phyloP scores from a whole-genome alignment of 1,140 invertebrate species.

The Zaprionus ghesquierei region DNA sequence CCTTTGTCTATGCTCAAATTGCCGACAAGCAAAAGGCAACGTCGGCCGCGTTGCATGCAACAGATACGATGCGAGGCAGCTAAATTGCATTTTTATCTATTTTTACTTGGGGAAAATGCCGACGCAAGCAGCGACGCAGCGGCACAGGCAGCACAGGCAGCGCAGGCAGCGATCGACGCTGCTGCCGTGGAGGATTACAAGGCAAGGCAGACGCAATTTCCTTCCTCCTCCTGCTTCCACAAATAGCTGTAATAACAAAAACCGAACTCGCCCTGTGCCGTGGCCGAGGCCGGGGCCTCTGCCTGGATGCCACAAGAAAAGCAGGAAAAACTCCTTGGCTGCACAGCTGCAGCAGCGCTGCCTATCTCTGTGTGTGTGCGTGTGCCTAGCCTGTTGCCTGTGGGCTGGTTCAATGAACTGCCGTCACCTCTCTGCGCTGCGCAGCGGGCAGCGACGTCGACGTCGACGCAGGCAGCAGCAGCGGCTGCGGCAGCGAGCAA shows the following conservation, averaged over 20 bases:
- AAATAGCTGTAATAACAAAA: conserved; percentile 74
- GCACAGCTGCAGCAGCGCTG: conserved; percentile 15
- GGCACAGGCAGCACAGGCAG: conserved; percentile 1
- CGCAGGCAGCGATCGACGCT: conserved; percentile 13
- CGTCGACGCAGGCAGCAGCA: conserved; percentile 9
- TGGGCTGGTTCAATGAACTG: conserved; percentile 71
- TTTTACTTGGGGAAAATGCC: conserved; percentile 71
- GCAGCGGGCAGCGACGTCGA: conserved; percentile 35
- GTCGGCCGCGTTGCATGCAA: conserved; percentile 25
- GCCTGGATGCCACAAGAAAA: conserved; percentile 71
- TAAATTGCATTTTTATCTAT: conserved; percentile 80
- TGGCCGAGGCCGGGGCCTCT: conserved; percentile 2
- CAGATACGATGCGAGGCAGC: conserved; percentile 34
- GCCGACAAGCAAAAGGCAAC: conserved; percentile 46
- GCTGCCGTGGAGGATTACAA: conserved; percentile 64
- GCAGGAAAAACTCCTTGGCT: conserved; percentile 78
- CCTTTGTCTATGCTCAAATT: conserved; percentile 77
- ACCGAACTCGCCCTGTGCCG: conserved; percentile 36
- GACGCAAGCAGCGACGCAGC: conserved; percentile 18
- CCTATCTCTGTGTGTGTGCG: conserved; percentile 2
- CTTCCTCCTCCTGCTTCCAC: conserved; percentile 69
- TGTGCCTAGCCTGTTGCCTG: conserved; percentile 36
- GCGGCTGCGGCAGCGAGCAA: conserved; percentile 24
- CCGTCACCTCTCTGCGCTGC: conserved; percentile 71
- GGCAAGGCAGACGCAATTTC: conserved; percentile 55